Percentiles rank a stretch among this genome's conserved stretches.
These are phyloP conservation scores for Euura saliciscinereae DNA, from an alignment of 1,140 invertebrate genomes.

Conservation along the genomic window DNA sequence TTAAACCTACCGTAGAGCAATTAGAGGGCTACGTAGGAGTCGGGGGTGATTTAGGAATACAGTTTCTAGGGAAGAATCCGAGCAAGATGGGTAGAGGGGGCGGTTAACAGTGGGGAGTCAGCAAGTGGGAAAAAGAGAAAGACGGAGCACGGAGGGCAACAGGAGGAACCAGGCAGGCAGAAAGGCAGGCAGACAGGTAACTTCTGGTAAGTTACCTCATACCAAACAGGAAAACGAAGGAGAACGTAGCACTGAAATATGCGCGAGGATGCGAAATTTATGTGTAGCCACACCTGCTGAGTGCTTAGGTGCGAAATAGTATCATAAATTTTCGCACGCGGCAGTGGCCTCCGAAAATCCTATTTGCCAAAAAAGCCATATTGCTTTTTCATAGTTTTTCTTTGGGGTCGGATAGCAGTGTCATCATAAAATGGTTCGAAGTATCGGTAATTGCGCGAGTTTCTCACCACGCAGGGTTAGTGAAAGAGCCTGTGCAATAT, in stretches of 20 bases:
- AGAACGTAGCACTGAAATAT: slow-evolving; percentile 53
- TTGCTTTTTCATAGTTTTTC: slow-evolving; percentile 26
- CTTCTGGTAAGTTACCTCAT: slow-evolving; percentile 49
- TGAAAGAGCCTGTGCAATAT: neutral
- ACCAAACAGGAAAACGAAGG: slow-evolving; percentile 18
- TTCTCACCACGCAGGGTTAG: neutral
- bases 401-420: too few relatives aligned
- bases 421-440: neutral
- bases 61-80: slow-evolving; percentile 48
- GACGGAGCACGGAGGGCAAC: slow-evolving; percentile 30
- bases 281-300: slow-evolving; percentile 61
- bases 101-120: slow-evolving; percentile 34
- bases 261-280: slow-evolving; percentile 58
- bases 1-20: slow-evolving; percentile 55
- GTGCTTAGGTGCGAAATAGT: slow-evolving; percentile 58
- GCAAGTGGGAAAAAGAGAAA: slow-evolving; percentile 26
- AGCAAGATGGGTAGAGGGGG: slow-evolving; percentile 16
- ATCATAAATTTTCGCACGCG: slow-evolving; percentile 57
- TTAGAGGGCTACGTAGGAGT: slow-evolving; percentile 50
- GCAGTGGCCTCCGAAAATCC: slow-evolving; percentile 38
- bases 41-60: slow-evolving; percentile 53
- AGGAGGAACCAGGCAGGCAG: slow-evolving; percentile 22
- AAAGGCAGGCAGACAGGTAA: slow-evolving; percentile 39
- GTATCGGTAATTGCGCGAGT: neutral
- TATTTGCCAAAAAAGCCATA: slow-evolving; percentile 45